Conservation (phyloP, 2,113 vertebrate genomes). For the Varanus salvator region DNA sequence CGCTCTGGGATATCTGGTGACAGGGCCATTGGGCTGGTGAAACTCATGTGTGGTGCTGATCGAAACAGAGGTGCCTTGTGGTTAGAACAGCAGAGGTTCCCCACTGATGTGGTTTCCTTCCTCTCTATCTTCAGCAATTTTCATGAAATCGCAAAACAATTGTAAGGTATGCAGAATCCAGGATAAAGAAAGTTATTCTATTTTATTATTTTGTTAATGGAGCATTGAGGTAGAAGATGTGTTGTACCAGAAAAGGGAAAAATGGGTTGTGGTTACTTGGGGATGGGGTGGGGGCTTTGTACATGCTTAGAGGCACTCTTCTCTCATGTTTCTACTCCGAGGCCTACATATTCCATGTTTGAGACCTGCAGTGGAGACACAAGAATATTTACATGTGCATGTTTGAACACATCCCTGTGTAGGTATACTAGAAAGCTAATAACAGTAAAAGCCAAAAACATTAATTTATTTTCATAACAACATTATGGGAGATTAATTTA, state of each 20-base stretch:
- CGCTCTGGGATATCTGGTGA: too few relatives aligned
- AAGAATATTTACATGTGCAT: neutral
- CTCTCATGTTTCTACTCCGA: neutral
- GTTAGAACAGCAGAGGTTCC: neutral
- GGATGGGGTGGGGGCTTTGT: neutral
- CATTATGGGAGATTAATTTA: neutral
- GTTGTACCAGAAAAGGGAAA: neutral
- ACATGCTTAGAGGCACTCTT: neutral
- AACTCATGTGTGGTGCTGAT: neutral
- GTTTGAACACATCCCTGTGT: too few relatives aligned
- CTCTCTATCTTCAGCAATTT: neutral
- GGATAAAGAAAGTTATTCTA: neutral
- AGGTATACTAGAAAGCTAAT: neutral
- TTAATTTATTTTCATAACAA: neutral
- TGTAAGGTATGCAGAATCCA: neutral
- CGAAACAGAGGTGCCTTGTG: neutral
- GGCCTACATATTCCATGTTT: neutral
- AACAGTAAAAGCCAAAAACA: neutral
- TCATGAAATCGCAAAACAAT: neutral
- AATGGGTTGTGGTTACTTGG: neutral
- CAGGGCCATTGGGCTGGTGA: neutral
- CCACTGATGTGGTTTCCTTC: neutral
- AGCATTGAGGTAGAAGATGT: neutral
- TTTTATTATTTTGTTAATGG: neutral
- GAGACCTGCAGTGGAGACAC: neutral